Base-by-base conservation (phyloP, 2,797 vertebrate genomes). In the Avahi laniger region DNA sequence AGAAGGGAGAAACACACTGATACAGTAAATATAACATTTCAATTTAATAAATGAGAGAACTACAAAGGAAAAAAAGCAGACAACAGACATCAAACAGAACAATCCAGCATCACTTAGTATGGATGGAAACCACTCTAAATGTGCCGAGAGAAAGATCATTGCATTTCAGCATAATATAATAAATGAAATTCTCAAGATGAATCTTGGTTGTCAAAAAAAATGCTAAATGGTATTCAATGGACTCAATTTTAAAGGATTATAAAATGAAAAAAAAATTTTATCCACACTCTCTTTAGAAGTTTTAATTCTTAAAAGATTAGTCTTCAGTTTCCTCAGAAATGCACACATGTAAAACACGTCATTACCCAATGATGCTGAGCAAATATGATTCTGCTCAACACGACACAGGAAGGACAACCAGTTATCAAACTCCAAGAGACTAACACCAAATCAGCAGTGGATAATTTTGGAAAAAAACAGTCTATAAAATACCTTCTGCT, bases 261-360 rank as follows among this genome's bases (percentile, higher is more conserved):
- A 93, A 82, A 84, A 10, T 80, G 8, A 70, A 92, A 92, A 84
- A 84, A 84, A 46, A 33, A 12, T 50, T 81, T 50, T 75, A 54
- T 28, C 72, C 92, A 65, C 94, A 61, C 6, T 57, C 8, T 50
- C 95, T 52, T 72, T 54, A 70, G 70, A 91, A 33, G 17, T 96
- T 83, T 93, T 22, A 41, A 41, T 95, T 18, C 15, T 87, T 96
- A 70, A 87, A 96, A 78, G 22, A 24, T 76, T 89, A 72, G 48
- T 89, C 61, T 94, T 96, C 80, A 91, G 79, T 89, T 92, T 91
- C 41, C 38, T 65, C 70, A 2, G 50, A 96, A 95, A 91, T 43
- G 4, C 5, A 83, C 2, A 24, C 26, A 81, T n/a, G 50, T 9
- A 93, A 90, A 97, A 65, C 26, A 88, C 0, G 0, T 35, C 48